Evolutionary conservation across 2,797 vertebrate species (phyloP).

Genomic region (Mycteria americana): DNA sequence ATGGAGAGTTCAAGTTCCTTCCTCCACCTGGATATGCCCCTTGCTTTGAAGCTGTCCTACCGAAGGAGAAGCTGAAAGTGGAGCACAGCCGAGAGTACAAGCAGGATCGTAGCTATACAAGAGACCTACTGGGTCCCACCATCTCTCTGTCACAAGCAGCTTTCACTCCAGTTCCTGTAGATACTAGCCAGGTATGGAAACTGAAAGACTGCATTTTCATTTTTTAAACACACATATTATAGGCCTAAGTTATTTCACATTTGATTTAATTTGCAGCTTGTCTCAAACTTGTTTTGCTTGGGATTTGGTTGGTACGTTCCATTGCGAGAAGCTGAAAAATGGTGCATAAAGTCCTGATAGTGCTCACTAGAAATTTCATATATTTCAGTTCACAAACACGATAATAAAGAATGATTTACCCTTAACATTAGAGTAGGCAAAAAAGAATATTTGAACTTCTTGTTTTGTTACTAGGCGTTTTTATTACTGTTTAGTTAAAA

Average conservation of each 20-base stretch:
- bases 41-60: constrained; percentile 91
- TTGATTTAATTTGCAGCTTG: not conserved
- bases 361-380: not conserved
- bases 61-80: constrained; percentile 90
- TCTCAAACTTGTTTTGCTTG: not conserved
- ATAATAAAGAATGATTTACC: not conserved
- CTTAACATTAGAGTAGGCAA: not conserved
- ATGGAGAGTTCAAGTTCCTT: constrained; percentile 96
- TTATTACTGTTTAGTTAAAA: not conserved
- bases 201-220: not conserved
- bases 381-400: not conserved
- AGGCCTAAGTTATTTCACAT: not conserved
- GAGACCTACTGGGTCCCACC: constrained; percentile 88
- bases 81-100: constrained; percentile 88
- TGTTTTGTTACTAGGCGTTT: not conserved
- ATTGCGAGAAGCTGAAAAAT: not conserved
- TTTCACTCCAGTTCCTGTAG: constrained; percentile 91
- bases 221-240: not conserved
- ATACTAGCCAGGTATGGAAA: constrained; percentile 88
- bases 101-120: constrained; percentile 80
- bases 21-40: constrained; percentile 92
- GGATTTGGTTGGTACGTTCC: not conserved
- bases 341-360: not conserved
- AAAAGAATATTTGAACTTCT: not conserved
- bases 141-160: constrained; percentile 90